These are phyloP conservation scores for Cyrtorhinus lividipennis DNA, from an alignment of 1,140 invertebrate species.

Conservation along the genomic window DNA sequence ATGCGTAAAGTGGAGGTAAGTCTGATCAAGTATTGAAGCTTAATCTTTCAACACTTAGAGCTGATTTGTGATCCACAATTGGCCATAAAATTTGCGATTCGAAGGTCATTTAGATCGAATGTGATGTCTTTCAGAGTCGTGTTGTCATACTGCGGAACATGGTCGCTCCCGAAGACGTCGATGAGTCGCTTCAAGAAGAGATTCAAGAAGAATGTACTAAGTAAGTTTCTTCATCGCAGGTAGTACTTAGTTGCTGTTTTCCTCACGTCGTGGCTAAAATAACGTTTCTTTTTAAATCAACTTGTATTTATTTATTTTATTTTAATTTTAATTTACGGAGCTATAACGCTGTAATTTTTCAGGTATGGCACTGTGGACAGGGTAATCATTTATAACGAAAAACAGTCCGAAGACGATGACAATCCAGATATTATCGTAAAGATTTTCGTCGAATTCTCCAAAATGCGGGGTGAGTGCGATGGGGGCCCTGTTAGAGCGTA, in stretches of 20 bases:
- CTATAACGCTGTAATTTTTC: too few relatives aligned
- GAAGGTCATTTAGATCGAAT: neutral
- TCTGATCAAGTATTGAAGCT: too few relatives aligned
- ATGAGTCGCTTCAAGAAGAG: conserved; percentile 91
- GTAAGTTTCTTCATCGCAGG: conserved; percentile 29
- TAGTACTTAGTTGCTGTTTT: neutral
- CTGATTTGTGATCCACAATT: neutral
- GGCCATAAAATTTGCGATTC: too few relatives aligned
- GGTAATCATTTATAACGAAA: conserved; percentile 96
- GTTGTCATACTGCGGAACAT: conserved; percentile 94
- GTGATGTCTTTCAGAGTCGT: conserved; percentile 36
- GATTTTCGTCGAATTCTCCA: conserved; percentile 93
- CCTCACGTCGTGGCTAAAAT: neutral
- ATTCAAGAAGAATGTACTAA: conserved; percentile 95
- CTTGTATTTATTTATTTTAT: too few relatives aligned
- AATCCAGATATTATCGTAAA: conserved; percentile 87
- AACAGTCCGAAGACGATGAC: conserved; percentile 69
- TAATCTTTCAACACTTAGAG: neutral
- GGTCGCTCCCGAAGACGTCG: conserved; percentile 88
- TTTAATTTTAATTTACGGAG: too few relatives aligned
- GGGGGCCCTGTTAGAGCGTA: neutral
- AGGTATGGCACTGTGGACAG: conserved; percentile 69
- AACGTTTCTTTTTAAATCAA: too few relatives aligned
- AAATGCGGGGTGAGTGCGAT: conserved; percentile 43
- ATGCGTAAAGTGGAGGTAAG: conserved; percentile 73